Evolutionary conservation across 1,140 invertebrate genomes (phyloP).

Genomic region (Caenorhabditis tropicalis): DNA sequence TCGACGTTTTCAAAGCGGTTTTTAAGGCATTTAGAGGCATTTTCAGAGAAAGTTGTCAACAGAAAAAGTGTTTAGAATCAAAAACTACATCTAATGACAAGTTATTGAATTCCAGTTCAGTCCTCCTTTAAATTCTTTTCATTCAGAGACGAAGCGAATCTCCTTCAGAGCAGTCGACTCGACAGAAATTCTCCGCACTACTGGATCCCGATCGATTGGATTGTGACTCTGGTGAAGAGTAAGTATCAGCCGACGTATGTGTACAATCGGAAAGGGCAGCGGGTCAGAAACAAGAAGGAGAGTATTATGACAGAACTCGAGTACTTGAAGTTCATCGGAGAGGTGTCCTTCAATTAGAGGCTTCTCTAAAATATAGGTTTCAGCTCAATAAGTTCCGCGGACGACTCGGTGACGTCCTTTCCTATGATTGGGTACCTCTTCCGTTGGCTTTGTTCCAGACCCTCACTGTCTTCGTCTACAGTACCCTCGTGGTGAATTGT

Average conservation of each 20-base stretch:
- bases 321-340: not conserved
- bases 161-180: not conserved
- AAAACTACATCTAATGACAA: no score
- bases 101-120: no score
- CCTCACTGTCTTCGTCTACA: not conserved
- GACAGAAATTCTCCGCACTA: not conserved
- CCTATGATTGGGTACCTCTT: constrained; percentile 6
- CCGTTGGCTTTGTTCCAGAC: not conserved
- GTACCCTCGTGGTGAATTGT: not conserved
- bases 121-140: not conserved
- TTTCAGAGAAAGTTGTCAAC: no score
- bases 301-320: not conserved
- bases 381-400: not conserved
- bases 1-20: no score
- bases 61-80: no score
- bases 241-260: not conserved
- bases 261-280: not conserved
- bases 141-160: not conserved
- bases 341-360: not conserved
- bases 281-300: not conserved
- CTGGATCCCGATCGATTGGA: constrained; percentile 10
- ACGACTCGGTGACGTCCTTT: not conserved
- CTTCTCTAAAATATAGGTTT: not conserved
- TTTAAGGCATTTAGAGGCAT: no score
- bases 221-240: not conserved